phyloP scores from a whole-genome alignment of 2,888 invertebrate genomes.

The Syritta pipiens region DNA sequence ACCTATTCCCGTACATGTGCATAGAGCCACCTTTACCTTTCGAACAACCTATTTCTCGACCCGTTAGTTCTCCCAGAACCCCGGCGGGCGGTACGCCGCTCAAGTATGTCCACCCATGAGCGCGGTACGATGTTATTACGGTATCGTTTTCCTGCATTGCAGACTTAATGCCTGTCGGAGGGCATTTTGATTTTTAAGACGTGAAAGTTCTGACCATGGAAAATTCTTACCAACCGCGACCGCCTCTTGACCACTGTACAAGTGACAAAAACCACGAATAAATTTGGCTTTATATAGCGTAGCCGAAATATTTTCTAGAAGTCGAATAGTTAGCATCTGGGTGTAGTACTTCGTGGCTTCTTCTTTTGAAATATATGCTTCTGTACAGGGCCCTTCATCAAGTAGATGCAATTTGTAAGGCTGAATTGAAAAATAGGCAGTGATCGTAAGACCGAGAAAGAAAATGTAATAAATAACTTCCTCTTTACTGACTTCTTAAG shows the following conservation, averaged over 20 bases:
- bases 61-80: slow-evolving; percentile 94
- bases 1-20: slow-evolving; percentile 97
- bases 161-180: slow-evolving; percentile 87
- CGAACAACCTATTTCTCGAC: slow-evolving; percentile 91
- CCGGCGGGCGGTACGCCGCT: slow-evolving; percentile 90
- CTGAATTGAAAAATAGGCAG: slow-evolving; percentile 81
- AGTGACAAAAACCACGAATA: slow-evolving; percentile 97
- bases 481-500: no score
- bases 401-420: slow-evolving; percentile 94
- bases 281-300: slow-evolving; percentile 98
- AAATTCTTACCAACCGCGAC: slow-evolving; percentile 71
- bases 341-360: slow-evolving; percentile 91
- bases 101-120: slow-evolving; percentile 97
- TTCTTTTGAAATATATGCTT: slow-evolving; percentile 87
- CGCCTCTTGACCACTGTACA: slow-evolving; percentile 96
- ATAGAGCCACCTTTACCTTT: slow-evolving; percentile 99
- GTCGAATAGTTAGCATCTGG: slow-evolving; percentile 91
- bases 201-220: neutral
- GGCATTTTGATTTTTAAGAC: neutral
- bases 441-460: no score
- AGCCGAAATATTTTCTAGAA: slow-evolving; percentile 96
- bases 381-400: slow-evolving; percentile 89
- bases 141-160: slow-evolving; percentile 91
- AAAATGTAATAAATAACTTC: no score
- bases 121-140: slow-evolving; percentile 97